Evolutionary conservation across 2,797 vertebrate genomes (phyloP).

Genomic region (Zenarchopterus dispar): DNA sequence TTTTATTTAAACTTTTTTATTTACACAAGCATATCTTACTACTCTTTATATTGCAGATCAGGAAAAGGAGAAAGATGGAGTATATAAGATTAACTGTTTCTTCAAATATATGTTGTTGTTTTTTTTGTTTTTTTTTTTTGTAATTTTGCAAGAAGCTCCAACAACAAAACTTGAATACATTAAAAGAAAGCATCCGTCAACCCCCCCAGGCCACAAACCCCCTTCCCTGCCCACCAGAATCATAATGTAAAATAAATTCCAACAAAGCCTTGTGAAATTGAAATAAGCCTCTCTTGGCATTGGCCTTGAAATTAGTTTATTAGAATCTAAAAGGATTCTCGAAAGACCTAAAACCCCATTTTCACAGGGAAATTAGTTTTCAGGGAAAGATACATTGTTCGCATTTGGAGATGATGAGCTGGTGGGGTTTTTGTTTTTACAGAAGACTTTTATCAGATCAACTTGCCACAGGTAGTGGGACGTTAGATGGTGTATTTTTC

Average conservation of each 20-base stretch:
- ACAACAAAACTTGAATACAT: slow-evolving; percentile 63
- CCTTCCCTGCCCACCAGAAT: slow-evolving; percentile 46
- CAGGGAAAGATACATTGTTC: slow-evolving; percentile 67
- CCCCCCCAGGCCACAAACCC: background rate
- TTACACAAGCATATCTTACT: slow-evolving; percentile 11
- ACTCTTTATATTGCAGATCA: slow-evolving; percentile 32
- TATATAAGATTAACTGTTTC: slow-evolving; percentile 9
- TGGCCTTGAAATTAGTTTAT: slow-evolving; percentile 76
- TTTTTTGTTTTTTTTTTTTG: slow-evolving; percentile 14
- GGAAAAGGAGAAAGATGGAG: slow-evolving; percentile 10
- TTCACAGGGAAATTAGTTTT: slow-evolving; percentile 79
- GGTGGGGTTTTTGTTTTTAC: slow-evolving; percentile 37
- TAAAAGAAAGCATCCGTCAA: slow-evolving; percentile 47
- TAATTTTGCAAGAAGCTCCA: slow-evolving; percentile 34
- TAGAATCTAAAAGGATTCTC: slow-evolving; percentile 77
- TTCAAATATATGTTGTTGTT: no score
- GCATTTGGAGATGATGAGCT: slow-evolving; percentile 71
- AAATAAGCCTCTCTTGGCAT: slow-evolving; percentile 67
- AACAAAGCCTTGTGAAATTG: slow-evolving; percentile 77
- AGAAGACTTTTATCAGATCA: slow-evolving; percentile 65
- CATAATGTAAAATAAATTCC: slow-evolving; percentile 79
- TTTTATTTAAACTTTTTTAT: slow-evolving; percentile 38
- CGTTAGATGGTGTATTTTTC: slow-evolving; percentile 40
- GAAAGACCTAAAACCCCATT: slow-evolving; percentile 78
- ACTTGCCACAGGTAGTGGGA: slow-evolving; percentile 57